phyloP scores from a whole-genome alignment of 1,140 invertebrate species.

The Lethrus apterus region DNA sequence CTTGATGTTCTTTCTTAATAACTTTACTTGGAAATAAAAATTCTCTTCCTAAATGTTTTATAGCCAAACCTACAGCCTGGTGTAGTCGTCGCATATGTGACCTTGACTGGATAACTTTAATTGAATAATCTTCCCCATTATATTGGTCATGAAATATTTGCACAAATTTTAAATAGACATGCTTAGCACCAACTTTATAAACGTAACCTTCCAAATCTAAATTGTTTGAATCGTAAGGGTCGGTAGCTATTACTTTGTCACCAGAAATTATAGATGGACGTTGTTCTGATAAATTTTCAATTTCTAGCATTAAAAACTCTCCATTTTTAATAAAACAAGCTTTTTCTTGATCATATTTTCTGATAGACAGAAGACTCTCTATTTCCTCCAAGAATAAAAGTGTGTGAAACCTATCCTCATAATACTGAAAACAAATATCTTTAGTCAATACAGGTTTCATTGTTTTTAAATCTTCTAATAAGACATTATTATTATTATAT shows the following conservation, averaged over 20 bases:
- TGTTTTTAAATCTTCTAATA: conserved; percentile 38
- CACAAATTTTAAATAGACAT: conserved; percentile 37
- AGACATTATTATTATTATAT: conserved; percentile 26
- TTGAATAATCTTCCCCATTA: conserved; percentile 36
- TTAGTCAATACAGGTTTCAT: conserved; percentile 45
- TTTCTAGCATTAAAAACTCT: conserved; percentile 65
- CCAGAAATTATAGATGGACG: conserved; percentile 77
- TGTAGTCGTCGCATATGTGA: conserved; percentile 27
- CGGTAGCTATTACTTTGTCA: conserved; percentile 60
- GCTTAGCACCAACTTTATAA: conserved; percentile 32
- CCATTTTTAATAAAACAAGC: conserved; percentile 54
- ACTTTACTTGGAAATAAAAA: conserved; percentile 34
- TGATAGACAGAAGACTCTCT: conserved; percentile 53
- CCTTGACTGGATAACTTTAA: conserved; percentile 25
- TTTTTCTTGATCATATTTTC: conserved; percentile 60
- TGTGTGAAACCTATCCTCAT: conserved; percentile 57
- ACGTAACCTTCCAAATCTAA: conserved; percentile 39
- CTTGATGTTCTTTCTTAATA: conserved; percentile 26
- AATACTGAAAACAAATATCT: conserved; percentile 48
- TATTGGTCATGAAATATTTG: conserved; percentile 34
- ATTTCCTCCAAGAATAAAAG: conserved; percentile 77
- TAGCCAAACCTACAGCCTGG: conserved; percentile 29
- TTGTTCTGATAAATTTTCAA: conserved; percentile 74
- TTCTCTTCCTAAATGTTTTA: conserved; percentile 29
- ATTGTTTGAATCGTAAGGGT: conserved; percentile 38